Percentiles rank a stretch among this genome's conserved stretches.
These are phyloP conservation scores for Globodera rostochiensis DNA, from an alignment of 1,140 invertebrate genomes.

Conservation along the genomic window DNA sequence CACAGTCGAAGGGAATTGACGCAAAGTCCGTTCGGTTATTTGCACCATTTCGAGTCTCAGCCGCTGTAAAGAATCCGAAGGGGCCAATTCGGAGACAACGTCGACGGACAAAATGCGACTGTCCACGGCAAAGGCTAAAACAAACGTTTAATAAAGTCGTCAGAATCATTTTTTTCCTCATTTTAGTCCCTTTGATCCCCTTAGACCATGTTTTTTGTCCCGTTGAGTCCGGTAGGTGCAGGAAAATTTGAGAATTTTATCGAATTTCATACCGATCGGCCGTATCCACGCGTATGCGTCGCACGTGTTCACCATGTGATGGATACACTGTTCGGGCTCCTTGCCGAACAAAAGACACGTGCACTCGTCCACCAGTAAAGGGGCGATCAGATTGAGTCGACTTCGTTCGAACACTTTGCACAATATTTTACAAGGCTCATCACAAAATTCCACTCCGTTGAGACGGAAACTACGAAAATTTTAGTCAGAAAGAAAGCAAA, in stretches of 20 bases:
- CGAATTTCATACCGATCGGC: conserved; percentile 15
- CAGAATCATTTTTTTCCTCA: neutral
- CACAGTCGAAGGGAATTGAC: conserved; percentile 10
- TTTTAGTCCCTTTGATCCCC: neutral
- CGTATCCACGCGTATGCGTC: conserved; percentile 10
- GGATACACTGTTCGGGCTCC: conserved; percentile 3
- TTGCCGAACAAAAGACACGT: conserved; percentile 26
- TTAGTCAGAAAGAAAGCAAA: neutral
- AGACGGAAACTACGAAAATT: conserved; percentile 22
- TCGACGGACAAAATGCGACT: conserved; percentile 17
- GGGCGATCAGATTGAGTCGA: neutral
- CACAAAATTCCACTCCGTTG: conserved; percentile 20
- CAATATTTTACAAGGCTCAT: conserved; percentile 20
- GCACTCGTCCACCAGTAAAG: conserved; percentile 17
- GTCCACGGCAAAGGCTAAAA: conserved; percentile 22
- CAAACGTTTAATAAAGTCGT: neutral
- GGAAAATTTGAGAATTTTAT: neutral
- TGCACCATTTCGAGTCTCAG: neutral
- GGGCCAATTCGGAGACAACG: neutral
- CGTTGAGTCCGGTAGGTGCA: neutral
- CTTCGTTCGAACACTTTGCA: conserved; percentile 20
- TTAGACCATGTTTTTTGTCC: neutral
- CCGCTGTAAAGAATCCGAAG: neutral
- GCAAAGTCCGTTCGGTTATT: neutral
- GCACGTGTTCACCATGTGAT: neutral